Evolutionary conservation across 2,888 invertebrate genomes (phyloP), one percentile per base, ranked within the genome.

Genomic region (Rhabditoides inermis): DNA sequence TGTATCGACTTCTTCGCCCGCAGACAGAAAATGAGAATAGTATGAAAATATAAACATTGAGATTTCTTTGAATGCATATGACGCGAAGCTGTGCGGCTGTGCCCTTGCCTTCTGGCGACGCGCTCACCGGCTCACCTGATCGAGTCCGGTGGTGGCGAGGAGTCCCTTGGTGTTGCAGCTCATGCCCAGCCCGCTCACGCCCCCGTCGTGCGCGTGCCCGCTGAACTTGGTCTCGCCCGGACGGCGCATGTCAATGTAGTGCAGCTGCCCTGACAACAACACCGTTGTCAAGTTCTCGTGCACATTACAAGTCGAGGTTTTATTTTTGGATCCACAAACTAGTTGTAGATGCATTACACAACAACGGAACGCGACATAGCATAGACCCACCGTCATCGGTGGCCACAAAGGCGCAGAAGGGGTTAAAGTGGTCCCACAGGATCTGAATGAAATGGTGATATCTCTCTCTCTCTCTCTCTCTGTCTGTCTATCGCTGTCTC

Each of bases 361-460:
- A n/a, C n/a, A n/a, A n/a, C n/a, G n/a, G n/a, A n/a, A n/a, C n/a
- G n/a, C n/a, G n/a, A n/a, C n/a, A n/a, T n/a, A n/a, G n/a, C n/a
- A 36, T 15, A 26, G 23, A 27, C 49, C 41, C 37, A 60, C 72
- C 72, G 42, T 72, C 72, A 53, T 68, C 65, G 1, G 61, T 57
- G 18, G 66, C 56, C 1, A 85, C 86, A 62, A 88, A 83, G 73
- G 88, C 90, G 68, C 84, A 83, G 79, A 85, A 85, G 0, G 87
- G 84, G 73, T 88, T 84, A 60, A 84, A 83, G 37, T 83, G 82
- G 80, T 90, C 86, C 94, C 94, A 95, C 1, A 83, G 69, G 20
- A 69, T 51, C 53, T 56, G 35, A 12, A 35, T 22, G n/a, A n/a
- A n/a, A n/a, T n/a, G n/a, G n/a, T n/a, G n/a, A n/a, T n/a, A n/a